These are phyloP conservation scores for Bellardia bayeri DNA, from an alignment of 2,888 invertebrate species.

Conservation along the genomic window DNA sequence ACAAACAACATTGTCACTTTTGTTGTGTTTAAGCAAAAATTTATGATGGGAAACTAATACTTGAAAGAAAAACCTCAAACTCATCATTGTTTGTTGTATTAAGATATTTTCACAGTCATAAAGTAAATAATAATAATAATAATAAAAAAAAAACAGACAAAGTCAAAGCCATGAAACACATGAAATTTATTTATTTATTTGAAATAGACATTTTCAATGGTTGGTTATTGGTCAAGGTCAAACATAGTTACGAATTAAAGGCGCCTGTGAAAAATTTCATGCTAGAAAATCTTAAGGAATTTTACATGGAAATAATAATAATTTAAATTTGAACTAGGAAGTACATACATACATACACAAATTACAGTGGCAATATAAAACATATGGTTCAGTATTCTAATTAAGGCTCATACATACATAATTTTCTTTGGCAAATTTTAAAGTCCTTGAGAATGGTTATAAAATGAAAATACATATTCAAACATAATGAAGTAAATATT, in stretches of 20 bases:
- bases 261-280: neutral
- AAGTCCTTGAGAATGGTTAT: no score
- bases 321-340: neutral
- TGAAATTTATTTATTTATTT: neutral
- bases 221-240: neutral
- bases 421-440: neutral
- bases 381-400: neutral
- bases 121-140: no score
- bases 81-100: neutral
- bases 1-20: neutral
- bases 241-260: neutral
- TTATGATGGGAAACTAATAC: constrained; percentile 6
- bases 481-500: no score
- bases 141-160: no score
- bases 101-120: neutral
- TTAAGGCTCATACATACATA: neutral
- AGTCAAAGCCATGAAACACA: neutral
- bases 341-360: neutral
- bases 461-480: no score
- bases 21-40: neutral
- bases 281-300: neutral
- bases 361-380: neutral
- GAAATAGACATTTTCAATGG: neutral
- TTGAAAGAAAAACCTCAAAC: neutral
- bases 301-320: neutral